A percentile compares a stretch with the other conserved stretches of the same genome.
These are phyloP conservation scores for Cremastobaeus sp. DNA, from an alignment of 2,888 invertebrate genomes.

Conservation along the genomic window DNA sequence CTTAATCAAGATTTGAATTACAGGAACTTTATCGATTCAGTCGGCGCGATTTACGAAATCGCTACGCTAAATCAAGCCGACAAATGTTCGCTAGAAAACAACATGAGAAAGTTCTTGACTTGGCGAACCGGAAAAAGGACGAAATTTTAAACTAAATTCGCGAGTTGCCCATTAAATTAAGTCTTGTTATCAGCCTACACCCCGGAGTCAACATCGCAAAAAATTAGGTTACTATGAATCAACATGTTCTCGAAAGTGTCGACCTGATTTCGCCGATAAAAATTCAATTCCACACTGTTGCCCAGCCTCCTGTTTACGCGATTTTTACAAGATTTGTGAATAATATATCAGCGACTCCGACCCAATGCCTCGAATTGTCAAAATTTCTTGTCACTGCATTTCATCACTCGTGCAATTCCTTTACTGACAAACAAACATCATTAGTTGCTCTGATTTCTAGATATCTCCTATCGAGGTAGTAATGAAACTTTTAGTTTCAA, in stretches of 20 bases:
- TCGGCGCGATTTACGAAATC: constrained; percentile 30
- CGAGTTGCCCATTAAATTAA: no score
- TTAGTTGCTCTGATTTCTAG: constrained; percentile 31
- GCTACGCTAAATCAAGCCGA: constrained; percentile 10
- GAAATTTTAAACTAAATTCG: not conserved
- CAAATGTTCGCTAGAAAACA: constrained; percentile 17
- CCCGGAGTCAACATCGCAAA: no score
- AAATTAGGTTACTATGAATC: not conserved
- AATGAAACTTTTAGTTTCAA: no score
- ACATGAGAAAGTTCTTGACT: constrained; percentile 19
- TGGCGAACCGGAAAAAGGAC: not conserved
- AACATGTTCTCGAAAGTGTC: constrained; percentile 10
- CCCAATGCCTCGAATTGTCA: constrained; percentile 69
- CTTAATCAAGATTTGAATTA: constrained; percentile 42
- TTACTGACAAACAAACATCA: constrained; percentile 47
- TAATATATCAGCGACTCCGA: constrained; percentile 65
- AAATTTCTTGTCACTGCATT: constrained; percentile 63
- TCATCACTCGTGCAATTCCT: constrained; percentile 29
- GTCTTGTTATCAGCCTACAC: no score
- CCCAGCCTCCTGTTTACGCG: constrained; percentile 45
- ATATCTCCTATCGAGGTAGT: no score
- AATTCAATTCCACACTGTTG: constrained; percentile 45
- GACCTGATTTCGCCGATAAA: constrained; percentile 19
- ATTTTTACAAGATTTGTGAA: constrained; percentile 56
- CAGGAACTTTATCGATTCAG: constrained; percentile 29